These are phyloP conservation scores for Malurus alboscapulatus DNA, from an alignment of 2,113 vertebrate genomes.

Conservation along the genomic window DNA sequence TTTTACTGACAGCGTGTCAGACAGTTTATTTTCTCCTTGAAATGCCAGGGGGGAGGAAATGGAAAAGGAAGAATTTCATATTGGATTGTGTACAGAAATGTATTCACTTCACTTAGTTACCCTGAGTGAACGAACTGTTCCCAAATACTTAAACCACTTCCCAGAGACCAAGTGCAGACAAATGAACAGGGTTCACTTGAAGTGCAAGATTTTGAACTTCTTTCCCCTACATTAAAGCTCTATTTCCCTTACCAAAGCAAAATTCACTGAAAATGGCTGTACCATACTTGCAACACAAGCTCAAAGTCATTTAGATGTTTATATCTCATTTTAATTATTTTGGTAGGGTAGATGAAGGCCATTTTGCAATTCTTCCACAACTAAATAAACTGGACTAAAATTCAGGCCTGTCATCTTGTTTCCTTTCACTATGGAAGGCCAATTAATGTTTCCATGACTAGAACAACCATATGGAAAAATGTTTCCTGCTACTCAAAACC, in stretches of 20 bases:
- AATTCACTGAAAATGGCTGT: background rate
- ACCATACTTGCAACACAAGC: background rate
- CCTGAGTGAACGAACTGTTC: constrained; percentile 35
- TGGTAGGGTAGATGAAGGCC: background rate
- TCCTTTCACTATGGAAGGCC: background rate
- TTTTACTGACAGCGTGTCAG: background rate
- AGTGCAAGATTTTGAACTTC: background rate
- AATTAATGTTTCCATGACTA: background rate
- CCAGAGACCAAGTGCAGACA: background rate
- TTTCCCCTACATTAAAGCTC: background rate
- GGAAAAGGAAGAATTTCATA: background rate
- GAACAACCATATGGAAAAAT: background rate
- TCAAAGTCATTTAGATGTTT: background rate
- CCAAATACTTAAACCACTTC: constrained; percentile 32
- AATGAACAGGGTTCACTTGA: background rate
- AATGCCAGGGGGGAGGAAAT: background rate
- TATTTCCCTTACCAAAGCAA: background rate
- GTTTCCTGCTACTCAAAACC: background rate
- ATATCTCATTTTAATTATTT: background rate
- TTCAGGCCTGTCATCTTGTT: background rate
- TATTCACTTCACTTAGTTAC: background rate
- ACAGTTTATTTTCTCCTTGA: background rate
- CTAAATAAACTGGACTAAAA: background rate
- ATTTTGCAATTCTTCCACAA: background rate
- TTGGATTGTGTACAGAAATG: background rate